Base-by-base conservation (phyloP, 2,888 invertebrate genomes). In the Drosophila ezoana region DNA sequence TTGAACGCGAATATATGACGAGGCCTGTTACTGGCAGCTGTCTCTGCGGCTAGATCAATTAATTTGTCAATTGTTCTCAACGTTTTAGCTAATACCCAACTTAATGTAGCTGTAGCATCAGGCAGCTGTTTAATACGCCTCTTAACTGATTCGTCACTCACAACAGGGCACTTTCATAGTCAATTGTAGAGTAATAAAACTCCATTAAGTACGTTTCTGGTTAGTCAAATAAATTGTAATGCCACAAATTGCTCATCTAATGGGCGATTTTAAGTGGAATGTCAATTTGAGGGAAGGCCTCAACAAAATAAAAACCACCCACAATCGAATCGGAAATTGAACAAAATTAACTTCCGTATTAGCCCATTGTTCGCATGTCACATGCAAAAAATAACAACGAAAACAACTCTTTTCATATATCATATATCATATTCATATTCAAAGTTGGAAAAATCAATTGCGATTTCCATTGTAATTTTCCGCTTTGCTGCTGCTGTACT, bases 391-490 rank as follows among this genome's bases (percentile, higher is more conserved):
- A 0, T 45, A 48, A 18, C 70, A 75, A 64, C 35, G 44, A 37
- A 4, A 56, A 54, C 18, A 56, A 52, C 47, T 54, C 23, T 48
- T 63, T 54, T 75, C 49, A 72, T 77, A 72, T 63, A 28, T 57
- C 52, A 51, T 65, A 49, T 52, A n/a, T 47, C 48, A 32, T 51
- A 44, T 60, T 47, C 48, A 40, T 51, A 44, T 60, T 57, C 35
- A 66, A 65, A 59, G 48, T 45, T 23, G 35, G 9, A n/a, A 54
- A 61, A 73, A 73, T 76, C 78, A 68, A 76, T 76, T 72, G 72
- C 61, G 28, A 33, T 66, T 61, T 62, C 66, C 77, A 74, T 67
- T 76, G 76, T 78, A 48, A 64, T 73, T 73, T 75, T 72, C 78
- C 72, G 75, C 67, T 53, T 57, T 59, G 59, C n/a, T 68, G 68